Base-by-base conservation (phyloP, 1,140 invertebrate genomes). In the Cryptotermes secundus region DNA sequence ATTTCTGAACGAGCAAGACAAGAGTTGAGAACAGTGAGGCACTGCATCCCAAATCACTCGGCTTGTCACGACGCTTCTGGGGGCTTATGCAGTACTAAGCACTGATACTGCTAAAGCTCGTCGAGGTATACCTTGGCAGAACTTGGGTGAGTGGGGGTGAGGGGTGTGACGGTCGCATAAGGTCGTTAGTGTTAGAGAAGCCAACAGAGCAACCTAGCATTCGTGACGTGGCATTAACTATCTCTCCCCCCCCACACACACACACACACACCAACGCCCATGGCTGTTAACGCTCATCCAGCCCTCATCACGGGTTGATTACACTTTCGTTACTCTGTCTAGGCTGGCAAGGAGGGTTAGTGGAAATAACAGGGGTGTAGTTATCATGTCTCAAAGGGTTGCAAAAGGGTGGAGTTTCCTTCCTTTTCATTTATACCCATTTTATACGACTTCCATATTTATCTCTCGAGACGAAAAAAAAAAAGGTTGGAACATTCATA, bases 301-400 rank as follows among this genome's bases (percentile, higher is more conserved):
- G 31, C 59, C 59, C n/a, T 72, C 59, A 72, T 72, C 59, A 72
- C 10, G n/a, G 59, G 59, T 72, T 72, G 59, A 72, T 72, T 72
- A 72, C 59, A 72, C 59, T 72, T 72, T 72, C 59, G 59, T 14
- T 72, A 31, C 59, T 72, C 59, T 72, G 59, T 26, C 59, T 31
- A 72, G 26, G 59, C 7, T 31, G 9, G 59, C 6, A 72, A 72
- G 59, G 10, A 72, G 26, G 59, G 59, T 31, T 72, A 16, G 59
- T 72, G 59, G 59, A 72, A 72, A 72, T 72, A 72, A 72, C 59
- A 31, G 26, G 59, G 59, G 59, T 59, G 4, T 72, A 72, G 26
- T 72, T 72, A n/a, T 72, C 59, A 72, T 72, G 59, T 72, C 59
- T 72, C 59, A 72, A 72, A 72, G 59, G 59, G 59, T 26, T 72